Percentiles rank a stretch among this genome's conserved stretches.
phyloP scores from a whole-genome alignment of 2,888 invertebrate species.

The Morinoia aosen region DNA sequence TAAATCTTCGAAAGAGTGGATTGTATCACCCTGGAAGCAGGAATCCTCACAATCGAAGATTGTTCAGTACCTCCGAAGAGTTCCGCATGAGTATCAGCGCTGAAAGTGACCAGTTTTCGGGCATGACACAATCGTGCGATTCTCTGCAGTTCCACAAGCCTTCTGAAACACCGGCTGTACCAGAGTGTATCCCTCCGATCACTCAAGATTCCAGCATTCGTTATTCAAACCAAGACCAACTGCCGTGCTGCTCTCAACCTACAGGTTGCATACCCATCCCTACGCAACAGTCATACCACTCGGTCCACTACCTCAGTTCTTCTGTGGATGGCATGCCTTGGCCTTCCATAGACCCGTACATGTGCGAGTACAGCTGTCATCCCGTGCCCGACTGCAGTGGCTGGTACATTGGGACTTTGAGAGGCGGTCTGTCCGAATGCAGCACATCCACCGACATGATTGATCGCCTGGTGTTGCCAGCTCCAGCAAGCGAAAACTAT shows the following conservation, averaged over 20 bases:
- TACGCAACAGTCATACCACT: neutral
- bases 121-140: conserved; percentile 19
- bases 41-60: neutral
- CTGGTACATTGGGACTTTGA: neutral
- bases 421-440: neutral
- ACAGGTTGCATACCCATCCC: conserved; percentile 6
- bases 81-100: conserved; percentile 34
- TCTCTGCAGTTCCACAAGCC: neutral
- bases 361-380: neutral
- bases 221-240: neutral
- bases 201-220: neutral
- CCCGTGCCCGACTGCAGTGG: conserved; percentile 15
- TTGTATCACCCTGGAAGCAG: neutral
- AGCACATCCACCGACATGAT: conserved; percentile 50
- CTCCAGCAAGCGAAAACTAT: neutral
- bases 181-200: conserved; percentile 32
- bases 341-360: neutral
- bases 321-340: conserved; percentile 37
- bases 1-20: neutral
- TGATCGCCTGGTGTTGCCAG: conserved; percentile 20
- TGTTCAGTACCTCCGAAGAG: conserved; percentile 48
- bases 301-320: conserved; percentile 23
- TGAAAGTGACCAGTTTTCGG: neutral
- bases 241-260: neutral
- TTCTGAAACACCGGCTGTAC: neutral